phyloP scores from a whole-genome alignment of 2,797 vertebrate species.

The Falco berigora region DNA sequence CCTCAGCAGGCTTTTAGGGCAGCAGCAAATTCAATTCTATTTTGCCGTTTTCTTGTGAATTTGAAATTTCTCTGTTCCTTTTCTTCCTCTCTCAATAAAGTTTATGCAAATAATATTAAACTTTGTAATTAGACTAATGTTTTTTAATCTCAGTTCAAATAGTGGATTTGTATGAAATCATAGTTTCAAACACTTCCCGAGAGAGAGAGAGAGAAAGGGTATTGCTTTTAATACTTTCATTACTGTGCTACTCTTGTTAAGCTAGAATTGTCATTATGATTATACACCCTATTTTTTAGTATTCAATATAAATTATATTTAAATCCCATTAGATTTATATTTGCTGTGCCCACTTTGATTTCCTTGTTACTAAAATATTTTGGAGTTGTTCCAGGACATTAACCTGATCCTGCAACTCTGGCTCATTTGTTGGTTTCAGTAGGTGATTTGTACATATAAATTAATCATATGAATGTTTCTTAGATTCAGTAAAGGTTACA shows the following conservation, averaged over 20 bases:
- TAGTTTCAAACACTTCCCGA: background rate
- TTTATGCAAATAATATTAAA: conserved; percentile 39
- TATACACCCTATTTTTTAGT: conserved; percentile 22
- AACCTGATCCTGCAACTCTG: background rate
- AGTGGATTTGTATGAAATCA: conserved; percentile 29
- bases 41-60: background rate
- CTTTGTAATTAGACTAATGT: conserved; percentile 33
- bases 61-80: background rate
- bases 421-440: background rate
- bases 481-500: background rate
- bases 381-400: background rate
- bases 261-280: conserved; percentile 36
- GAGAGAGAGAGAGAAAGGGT: background rate
- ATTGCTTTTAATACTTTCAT: conserved; percentile 30
- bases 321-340: conserved; percentile 35
- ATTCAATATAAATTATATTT: conserved; percentile 33
- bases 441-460: background rate
- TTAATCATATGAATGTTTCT: background rate
- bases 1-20: background rate
- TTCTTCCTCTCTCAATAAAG: conserved; percentile 5
- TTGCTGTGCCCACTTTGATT: background rate
- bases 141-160: conserved; percentile 58
- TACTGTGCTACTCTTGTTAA: background rate
- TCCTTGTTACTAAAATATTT: background rate
- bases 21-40: background rate